phyloP scores from a whole-genome alignment of 2,797 vertebrate species.

The Enoplosus armatus region DNA sequence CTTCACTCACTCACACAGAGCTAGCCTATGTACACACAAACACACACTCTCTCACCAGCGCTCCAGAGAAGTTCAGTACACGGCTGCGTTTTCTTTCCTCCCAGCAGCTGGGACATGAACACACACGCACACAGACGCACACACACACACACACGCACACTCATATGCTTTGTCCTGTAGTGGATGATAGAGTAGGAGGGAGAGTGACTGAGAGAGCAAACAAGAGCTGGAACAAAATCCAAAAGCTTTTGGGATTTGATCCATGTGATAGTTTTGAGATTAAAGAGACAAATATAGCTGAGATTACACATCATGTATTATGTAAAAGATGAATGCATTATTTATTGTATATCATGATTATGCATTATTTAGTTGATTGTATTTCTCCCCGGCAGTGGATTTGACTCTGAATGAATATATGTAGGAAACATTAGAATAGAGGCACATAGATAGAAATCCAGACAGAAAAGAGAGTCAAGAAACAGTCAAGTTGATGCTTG shows the following conservation, averaged over 20 bases:
- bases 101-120: constrained; percentile 49
- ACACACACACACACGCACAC: constrained; percentile 34
- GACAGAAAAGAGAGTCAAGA: not conserved
- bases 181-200: constrained; percentile 28
- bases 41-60: not conserved
- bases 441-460: not conserved
- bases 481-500: not conserved
- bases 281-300: constrained; percentile 50
- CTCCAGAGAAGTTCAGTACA: constrained; percentile 45
- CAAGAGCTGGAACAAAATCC: constrained; percentile 36
- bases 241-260: constrained; percentile 39
- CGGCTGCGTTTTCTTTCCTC: constrained; percentile 62
- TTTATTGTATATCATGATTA: constrained; percentile 46
- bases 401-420: constrained; percentile 7
- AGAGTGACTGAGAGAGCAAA: constrained; percentile 35
- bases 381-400: constrained; percentile 25
- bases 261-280: constrained; percentile 40
- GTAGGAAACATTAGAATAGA: constrained; percentile 8
- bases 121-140: constrained; percentile 24
- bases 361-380: constrained; percentile 59
- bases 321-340: constrained; percentile 44
- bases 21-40: not conserved
- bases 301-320: constrained; percentile 48
- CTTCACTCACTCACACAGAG: too few species aligned
- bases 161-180: constrained; percentile 30